Evolutionary conservation across 2,113 vertebrate species (phyloP).

Genomic region (Lontra canadensis): DNA sequence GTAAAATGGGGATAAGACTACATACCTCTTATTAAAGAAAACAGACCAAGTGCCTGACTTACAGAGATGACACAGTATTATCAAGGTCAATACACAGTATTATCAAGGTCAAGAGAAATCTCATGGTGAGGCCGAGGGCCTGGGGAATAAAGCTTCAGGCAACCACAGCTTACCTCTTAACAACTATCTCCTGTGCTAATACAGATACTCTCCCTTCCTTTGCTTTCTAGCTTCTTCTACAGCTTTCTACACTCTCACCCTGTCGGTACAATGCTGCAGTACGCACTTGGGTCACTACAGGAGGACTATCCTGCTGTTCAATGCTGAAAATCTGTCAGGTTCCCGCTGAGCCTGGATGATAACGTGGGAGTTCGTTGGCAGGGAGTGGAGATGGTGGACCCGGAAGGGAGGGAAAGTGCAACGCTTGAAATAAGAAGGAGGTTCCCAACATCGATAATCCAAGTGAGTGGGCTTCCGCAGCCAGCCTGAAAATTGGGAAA

Average conservation of each 20-base stretch:
- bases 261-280: not conserved
- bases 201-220: not conserved
- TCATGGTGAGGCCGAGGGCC: not conserved
- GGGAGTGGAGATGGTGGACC: not conserved
- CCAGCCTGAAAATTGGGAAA: not conserved
- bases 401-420: not conserved
- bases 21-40: not conserved
- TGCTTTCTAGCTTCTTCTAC: not conserved
- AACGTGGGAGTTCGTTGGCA: not conserved
- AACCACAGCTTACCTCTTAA: not conserved
- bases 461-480: not conserved
- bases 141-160: not conserved
- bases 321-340: not conserved
- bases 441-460: not conserved
- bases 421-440: conserved; percentile 2
- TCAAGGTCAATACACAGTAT: not conserved
- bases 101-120: not conserved
- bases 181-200: not conserved
- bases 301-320: not conserved
- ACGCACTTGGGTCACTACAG: not conserved
- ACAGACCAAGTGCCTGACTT: not conserved
- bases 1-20: not conserved
- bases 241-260: not conserved
- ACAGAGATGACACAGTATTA: not conserved
- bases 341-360: not conserved